Conservation (phyloP, 2,113 vertebrate genomes). For the Dicaeum eximium region DNA sequence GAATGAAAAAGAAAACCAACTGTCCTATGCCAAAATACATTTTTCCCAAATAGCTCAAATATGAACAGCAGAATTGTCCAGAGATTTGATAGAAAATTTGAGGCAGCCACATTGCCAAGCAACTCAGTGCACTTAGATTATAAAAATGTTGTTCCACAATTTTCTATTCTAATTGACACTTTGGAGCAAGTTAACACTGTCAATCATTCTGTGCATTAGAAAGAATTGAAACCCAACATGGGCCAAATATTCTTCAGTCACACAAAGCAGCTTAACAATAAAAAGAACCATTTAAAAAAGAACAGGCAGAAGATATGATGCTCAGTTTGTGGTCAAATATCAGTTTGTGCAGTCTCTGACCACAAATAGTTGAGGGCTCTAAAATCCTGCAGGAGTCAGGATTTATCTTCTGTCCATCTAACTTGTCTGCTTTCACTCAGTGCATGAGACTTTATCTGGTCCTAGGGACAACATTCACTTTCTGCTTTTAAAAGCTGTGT, state of each 20-base stretch:
- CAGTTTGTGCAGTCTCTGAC: slow-evolving; percentile 29
- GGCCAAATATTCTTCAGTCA: slow-evolving; percentile 71
- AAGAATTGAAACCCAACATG: slow-evolving; percentile 77
- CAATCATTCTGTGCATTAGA: slow-evolving; percentile 69
- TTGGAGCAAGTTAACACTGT: slow-evolving; percentile 64
- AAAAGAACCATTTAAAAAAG: slow-evolving; percentile 68
- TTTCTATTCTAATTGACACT: slow-evolving; percentile 64
- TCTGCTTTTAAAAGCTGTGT: slow-evolving; percentile 48
- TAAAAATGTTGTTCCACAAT: slow-evolving; percentile 69
- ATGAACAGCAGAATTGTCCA: slow-evolving; percentile 32
- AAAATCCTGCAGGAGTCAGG: slow-evolving; percentile 44
- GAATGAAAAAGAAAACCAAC: slow-evolving; percentile 30
- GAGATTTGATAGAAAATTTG: slow-evolving; percentile 71
- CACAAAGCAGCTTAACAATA: slow-evolving; percentile 74
- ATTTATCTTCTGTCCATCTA: slow-evolving; percentile 21
- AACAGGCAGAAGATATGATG: slow-evolving; percentile 41
- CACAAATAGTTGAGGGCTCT: slow-evolving; percentile 2
- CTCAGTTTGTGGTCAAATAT: slow-evolving; percentile 12
- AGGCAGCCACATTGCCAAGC: slow-evolving; percentile 68
- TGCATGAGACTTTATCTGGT: slow-evolving; percentile 36
- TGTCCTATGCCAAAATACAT: slow-evolving; percentile 77
- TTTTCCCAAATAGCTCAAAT: slow-evolving; percentile 70
- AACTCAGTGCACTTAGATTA: slow-evolving; percentile 69
- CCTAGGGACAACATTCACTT: slow-evolving; percentile 59
- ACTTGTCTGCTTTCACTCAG: slow-evolving; percentile 34